Evolutionary conservation across 2,888 invertebrate genomes (phyloP).

Genomic region (Venusia cambrica): DNA sequence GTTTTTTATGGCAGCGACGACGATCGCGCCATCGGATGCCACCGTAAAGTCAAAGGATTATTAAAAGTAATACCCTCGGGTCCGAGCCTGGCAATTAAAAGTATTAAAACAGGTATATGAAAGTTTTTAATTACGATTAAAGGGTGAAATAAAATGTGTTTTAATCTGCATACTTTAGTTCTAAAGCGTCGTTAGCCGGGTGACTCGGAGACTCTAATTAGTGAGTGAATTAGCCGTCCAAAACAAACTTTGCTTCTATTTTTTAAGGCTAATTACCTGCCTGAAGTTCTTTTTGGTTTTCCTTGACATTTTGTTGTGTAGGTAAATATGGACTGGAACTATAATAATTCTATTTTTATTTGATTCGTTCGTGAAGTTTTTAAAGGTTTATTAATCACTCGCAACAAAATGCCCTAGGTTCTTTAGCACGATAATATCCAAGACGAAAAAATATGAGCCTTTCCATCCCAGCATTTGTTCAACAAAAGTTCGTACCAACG

Average conservation of each 20-base stretch:
- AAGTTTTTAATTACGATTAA: conserved; percentile 48
- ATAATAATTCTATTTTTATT: too few species aligned
- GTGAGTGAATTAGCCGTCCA: conserved; percentile 27
- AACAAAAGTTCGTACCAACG: neutral
- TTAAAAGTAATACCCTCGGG: conserved; percentile 60
- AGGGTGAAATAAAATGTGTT: conserved; percentile 35
- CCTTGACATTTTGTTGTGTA: conserved; percentile 6
- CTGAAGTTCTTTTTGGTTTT: conserved; percentile 8
- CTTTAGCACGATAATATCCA: neutral
- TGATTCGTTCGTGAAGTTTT: too few species aligned
- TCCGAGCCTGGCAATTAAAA: conserved; percentile 47
- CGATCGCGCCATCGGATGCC: conserved; percentile 36
- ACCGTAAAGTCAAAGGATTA: conserved; percentile 48
- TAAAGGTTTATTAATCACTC: too few species aligned
- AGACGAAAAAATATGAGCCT: neutral
- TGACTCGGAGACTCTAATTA: conserved; percentile 30
- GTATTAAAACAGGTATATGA: conserved; percentile 47
- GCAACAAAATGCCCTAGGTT: too few species aligned
- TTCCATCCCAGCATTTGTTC: too few species aligned
- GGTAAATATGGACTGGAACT: too few species aligned
- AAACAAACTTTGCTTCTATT: conserved; percentile 21
- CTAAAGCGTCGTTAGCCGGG: conserved; percentile 33
- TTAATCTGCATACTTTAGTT: conserved; percentile 39
- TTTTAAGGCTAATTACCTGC: conserved; percentile 19
- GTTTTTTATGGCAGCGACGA: conserved; percentile 17